Evolutionary conservation across 1,140 invertebrate genomes (phyloP).

Genomic region (Diplogasteroides magnus): DNA sequence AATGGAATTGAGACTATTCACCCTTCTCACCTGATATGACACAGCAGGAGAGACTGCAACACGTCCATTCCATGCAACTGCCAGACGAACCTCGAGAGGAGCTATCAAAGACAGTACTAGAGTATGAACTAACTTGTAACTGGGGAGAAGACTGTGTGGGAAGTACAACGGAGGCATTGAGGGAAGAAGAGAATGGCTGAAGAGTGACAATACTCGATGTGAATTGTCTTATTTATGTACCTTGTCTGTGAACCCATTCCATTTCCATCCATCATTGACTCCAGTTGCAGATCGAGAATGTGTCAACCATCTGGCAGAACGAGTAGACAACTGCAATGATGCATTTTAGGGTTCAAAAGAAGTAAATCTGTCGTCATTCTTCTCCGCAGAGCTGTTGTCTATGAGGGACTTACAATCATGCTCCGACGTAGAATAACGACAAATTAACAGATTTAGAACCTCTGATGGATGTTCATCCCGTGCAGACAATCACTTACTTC

Average conservation of each 20-base stretch:
- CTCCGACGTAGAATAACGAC: neutral
- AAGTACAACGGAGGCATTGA: neutral
- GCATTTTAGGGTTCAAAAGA: neutral
- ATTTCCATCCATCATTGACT: neutral
- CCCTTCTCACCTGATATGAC: too few species aligned
- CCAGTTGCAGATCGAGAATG: neutral
- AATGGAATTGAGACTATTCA: too few species aligned
- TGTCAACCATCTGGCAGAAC: too few species aligned
- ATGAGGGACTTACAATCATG: too few species aligned
- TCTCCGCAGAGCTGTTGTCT: too few species aligned
- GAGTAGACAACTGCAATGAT: too few species aligned
- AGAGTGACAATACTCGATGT: too few species aligned
- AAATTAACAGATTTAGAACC: neutral
- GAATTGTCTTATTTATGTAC: too few species aligned
- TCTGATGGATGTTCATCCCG: too few species aligned
- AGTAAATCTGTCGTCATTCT: neutral
- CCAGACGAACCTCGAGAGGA: neutral
- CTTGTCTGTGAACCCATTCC: neutral
- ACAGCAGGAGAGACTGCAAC: neutral
- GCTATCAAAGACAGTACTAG: neutral
- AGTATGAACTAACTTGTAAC: conserved; percentile 15
- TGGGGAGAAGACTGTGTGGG: conserved; percentile 14
- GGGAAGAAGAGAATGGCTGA: too few species aligned
- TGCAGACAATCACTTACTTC: too few species aligned
- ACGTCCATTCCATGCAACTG: neutral